Conservation (phyloP, 2,888 invertebrate species). For the Ichneumoninae sp. region DNA sequence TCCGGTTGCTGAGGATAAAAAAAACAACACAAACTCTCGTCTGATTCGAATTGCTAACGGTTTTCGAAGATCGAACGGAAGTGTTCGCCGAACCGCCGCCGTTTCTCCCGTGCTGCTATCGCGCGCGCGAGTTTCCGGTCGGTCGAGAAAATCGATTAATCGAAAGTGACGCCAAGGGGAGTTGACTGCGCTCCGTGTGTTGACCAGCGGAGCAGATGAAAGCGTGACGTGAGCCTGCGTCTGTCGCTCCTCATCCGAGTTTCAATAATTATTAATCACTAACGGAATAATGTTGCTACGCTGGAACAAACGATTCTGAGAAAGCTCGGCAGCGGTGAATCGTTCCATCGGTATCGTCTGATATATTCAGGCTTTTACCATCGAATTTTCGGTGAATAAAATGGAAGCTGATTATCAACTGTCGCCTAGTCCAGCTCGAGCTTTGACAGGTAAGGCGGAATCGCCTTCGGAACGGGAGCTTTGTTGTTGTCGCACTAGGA, state of each 20-base stretch:
- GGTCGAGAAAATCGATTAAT: conserved; percentile 43
- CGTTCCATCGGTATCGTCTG: conserved; percentile 38
- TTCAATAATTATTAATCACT: conserved; percentile 58
- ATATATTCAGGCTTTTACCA: conserved; percentile 40
- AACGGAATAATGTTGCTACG: conserved; percentile 69
- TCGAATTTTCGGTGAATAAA: conserved; percentile 61
- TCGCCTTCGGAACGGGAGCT: conserved; percentile 13
- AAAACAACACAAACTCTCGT: not conserved
- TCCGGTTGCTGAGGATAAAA: not conserved
- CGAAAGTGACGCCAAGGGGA: conserved; percentile 37
- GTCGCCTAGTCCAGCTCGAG: conserved; percentile 82
- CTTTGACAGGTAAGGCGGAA: conserved; percentile 81
- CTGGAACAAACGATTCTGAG: conserved; percentile 51
- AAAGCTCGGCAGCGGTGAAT: conserved; percentile 14
- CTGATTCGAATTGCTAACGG: not conserved
- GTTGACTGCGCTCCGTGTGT: conserved; percentile 50
- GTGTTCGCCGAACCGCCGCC: not conserved
- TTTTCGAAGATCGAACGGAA: not conserved
- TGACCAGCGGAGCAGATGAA: conserved; percentile 73
- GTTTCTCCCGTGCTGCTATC: too few species aligned
- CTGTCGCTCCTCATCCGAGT: conserved; percentile 54
- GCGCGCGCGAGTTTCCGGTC: conserved; percentile 10
- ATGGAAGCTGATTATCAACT: conserved; percentile 84
- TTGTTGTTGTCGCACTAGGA: conserved; percentile 27
- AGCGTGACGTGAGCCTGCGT: conserved; percentile 76